phyloP scores from a whole-genome alignment of 53 echinoderm and acorn worm genomes.

The Holothuria leucospilota region DNA sequence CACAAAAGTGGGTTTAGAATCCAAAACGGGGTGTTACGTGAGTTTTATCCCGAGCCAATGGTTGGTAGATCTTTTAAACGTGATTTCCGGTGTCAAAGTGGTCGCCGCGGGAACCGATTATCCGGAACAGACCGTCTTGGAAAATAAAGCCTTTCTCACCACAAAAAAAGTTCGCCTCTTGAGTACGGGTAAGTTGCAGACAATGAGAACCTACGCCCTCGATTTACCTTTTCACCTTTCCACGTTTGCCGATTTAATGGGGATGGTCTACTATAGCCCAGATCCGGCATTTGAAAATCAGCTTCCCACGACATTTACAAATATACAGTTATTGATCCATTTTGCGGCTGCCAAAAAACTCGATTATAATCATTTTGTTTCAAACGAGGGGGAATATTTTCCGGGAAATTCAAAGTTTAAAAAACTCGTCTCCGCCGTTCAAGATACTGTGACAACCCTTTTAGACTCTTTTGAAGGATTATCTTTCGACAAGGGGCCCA shows the following conservation, averaged over 20 bases:
- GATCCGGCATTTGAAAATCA: neutral
- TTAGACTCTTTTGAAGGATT: neutral
- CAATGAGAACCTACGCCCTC: neutral
- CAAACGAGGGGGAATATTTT: neutral
- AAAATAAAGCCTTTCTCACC: neutral
- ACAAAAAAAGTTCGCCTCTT: neutral
- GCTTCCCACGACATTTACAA: no score
- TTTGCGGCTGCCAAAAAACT: neutral
- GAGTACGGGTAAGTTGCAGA: neutral
- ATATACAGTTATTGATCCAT: conserved; percentile 11
- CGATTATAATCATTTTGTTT: neutral
- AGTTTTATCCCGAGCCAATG: neutral
- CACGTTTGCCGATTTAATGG: neutral
- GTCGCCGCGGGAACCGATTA: neutral
- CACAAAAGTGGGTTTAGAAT: neutral
- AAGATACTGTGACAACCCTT: neutral
- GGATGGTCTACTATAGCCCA: neutral
- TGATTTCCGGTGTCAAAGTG: neutral
- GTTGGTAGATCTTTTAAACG: neutral
- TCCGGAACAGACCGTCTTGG: neutral
- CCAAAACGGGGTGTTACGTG: neutral
- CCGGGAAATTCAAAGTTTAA: neutral
- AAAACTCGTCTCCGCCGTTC: neutral
- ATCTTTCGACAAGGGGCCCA: neutral
- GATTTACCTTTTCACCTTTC: neutral